Base-by-base conservation (phyloP, 37 sponge, comb jelly and placozoan genomes). In the Ianthella basta region DNA sequence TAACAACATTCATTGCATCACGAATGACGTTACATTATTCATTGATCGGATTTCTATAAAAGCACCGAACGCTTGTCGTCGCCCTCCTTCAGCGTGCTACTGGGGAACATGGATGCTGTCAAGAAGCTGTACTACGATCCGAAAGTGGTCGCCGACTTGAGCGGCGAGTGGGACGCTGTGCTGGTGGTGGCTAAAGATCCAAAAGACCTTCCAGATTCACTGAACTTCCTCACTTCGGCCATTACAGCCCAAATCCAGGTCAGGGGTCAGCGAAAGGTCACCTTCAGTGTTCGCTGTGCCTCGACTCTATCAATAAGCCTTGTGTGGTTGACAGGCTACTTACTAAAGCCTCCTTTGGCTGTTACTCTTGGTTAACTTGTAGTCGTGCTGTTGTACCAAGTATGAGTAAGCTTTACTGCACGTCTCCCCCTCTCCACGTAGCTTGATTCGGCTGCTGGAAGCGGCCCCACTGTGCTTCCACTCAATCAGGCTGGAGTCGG, bases 121-220 rank as follows among this genome's bases (percentile, higher is more conserved):
- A 2, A 39, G 0, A 1, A 38, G 4, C 54, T 75, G 5, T 19
- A 30, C 53, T 75, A 36, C 53, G 40, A 75, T 20, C 78, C 78
- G 54, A 50, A 10, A 14, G 54, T 75, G 0, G 78, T 75, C 44
- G 40, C 78, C n/a, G 78, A 75, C 25, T 10, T 75, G 10, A 20
- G 24, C n/a, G 53, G 53, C 24, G 50, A 75, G 0, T 75, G 78
- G 78, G 78, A 75, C 53, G 53, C 54, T 18, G 53, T 75, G 21
- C 53, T 75, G 25, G 44, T 75, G 78, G 78, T 75, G 14, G 54
- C 78, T 53, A 53, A 50, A 23, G 44, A 50, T 1, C 21, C 78
- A 16, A 50, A 75, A 16, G 78, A 40, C 15, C 37, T 75, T 53
- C 54, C 44, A 40, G 25, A 39, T 18, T 41, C 53, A 1, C 44